Percentiles rank a stretch among this genome's conserved stretches.
Evolutionary conservation across 2,113 vertebrate species (phyloP).

Genomic region (Mionectes macconnelli): DNA sequence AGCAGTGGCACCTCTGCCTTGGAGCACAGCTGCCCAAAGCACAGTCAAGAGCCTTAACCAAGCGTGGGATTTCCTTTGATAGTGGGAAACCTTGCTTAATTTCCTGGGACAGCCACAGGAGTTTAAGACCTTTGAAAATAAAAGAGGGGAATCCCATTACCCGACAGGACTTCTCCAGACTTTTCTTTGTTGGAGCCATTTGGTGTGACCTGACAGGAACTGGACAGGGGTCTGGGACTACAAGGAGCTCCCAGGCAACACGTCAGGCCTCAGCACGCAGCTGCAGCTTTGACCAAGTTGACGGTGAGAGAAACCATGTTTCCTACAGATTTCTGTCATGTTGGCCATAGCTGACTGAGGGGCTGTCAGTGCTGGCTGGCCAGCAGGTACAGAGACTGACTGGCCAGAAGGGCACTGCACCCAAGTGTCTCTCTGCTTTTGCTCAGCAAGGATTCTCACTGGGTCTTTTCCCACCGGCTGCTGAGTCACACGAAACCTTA

Average conservation of each 20-base stretch:
- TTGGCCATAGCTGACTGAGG: background rate
- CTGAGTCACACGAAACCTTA: background rate
- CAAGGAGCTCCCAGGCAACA: background rate
- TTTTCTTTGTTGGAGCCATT: background rate
- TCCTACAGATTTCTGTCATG: background rate
- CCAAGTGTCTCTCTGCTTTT: background rate
- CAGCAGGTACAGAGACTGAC: background rate
- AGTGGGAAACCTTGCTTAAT: background rate
- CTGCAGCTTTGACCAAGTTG: background rate
- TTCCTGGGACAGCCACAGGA: background rate
- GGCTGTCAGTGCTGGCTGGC: background rate
- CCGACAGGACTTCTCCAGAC: background rate
- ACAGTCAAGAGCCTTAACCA: background rate
- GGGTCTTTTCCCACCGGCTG: background rate
- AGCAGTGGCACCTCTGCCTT: background rate
- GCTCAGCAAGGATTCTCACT: background rate
- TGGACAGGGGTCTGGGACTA: background rate
- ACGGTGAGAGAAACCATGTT: background rate
- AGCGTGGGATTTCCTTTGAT: background rate
- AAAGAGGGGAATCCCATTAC: background rate
- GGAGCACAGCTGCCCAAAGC: background rate
- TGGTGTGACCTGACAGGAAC: background rate
- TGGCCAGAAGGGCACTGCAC: background rate
- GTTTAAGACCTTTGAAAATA: background rate
- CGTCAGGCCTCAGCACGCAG: rapidly evolving